phyloP scores from a whole-genome alignment of 2,888 invertebrate species.

The Meghimatium bilineatum region DNA sequence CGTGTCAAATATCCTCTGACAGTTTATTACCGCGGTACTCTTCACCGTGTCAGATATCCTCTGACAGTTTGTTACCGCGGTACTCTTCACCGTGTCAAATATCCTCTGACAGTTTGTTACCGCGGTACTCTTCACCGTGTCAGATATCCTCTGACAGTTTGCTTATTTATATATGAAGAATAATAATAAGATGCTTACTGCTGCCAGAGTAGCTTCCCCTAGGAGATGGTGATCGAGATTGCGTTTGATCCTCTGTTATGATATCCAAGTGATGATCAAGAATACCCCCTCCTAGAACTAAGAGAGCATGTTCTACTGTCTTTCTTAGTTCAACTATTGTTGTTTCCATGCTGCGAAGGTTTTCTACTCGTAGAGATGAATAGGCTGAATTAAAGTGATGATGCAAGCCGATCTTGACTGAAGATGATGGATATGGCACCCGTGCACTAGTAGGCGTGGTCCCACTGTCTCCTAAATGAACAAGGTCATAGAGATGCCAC shows the following conservation, averaged over 20 bases:
- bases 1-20: no score
- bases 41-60: no score
- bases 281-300: conserved; percentile 6
- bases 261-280: conserved; percentile 29
- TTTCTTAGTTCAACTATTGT: conserved; percentile 7
- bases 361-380: conserved; percentile 3
- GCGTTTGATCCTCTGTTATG: conserved; percentile 14
- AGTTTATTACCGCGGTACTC: no score
- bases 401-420: conserved; percentile 28
- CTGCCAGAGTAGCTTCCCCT: conserved; percentile 41
- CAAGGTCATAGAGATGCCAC: conserved; percentile 32
- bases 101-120: no score
- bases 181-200: conserved; percentile 23
- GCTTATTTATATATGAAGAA: no score
- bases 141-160: no score
- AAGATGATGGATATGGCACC: background rate
- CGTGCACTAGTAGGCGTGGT: background rate
- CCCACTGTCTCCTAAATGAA: conserved; percentile 19
- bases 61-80: no score
- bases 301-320: conserved; percentile 36
- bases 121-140: no score
- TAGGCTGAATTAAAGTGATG: conserved; percentile 39
- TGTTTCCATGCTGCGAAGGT: conserved; percentile 17
- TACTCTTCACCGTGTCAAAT: no score
- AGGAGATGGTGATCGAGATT: conserved; percentile 29